Base-by-base conservation (phyloP, 2,888 invertebrate species). In the Caenorhabditis angaria region DNA sequence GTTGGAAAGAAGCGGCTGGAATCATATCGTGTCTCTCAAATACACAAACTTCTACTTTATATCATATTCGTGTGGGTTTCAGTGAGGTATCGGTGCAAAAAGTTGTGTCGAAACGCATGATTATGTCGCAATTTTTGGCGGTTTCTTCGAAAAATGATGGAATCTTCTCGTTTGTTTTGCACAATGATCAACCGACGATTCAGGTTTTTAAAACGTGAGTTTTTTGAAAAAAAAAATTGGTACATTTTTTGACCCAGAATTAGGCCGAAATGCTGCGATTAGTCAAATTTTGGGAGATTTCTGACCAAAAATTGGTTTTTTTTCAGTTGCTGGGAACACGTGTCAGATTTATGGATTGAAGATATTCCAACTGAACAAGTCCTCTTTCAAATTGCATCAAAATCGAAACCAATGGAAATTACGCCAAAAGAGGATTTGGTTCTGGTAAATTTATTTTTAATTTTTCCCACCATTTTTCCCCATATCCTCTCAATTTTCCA, bases 291-390 rank as follows among this genome's bases (percentile, higher is more conserved):
- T n/a, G n/a, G n/a, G n/a, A n/a, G n/a, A n/a, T n/a, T n/a, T n/a
- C n/a, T n/a, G 14, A 35, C 20, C 32, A 53, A 28, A 51, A 61
- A 50, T 51, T 24, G n/a, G n/a, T 32, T 47, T 27, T 18, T 22
- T 67, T 67, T 29, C 24, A 69, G 65, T 18, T 54, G 48, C 6
- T 79, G 79, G 79, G 14, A 58, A 8, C 32, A 48, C 22, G 54
- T 67, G 2, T 70, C 60, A 20, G 79, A 79, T 66, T 51, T 79
- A 6, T 79, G 77, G 76, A 77, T 79, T 27, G 74, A 75, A 4
- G 77, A 75, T 35, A 57, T 73, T 27, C 74, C 73, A 3, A 63
- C 54, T 24, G 78, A 78, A 29, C 55, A 70, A 12, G 58, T 63
- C 18, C 65, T 53, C 0, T 10, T 74, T 6, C 63, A 65, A 24